A percentile compares a stretch with the other conserved stretches of the same genome.
phyloP scores from a whole-genome alignment of 2,113 vertebrate genomes.

The Chascanopsetta lugubris region DNA sequence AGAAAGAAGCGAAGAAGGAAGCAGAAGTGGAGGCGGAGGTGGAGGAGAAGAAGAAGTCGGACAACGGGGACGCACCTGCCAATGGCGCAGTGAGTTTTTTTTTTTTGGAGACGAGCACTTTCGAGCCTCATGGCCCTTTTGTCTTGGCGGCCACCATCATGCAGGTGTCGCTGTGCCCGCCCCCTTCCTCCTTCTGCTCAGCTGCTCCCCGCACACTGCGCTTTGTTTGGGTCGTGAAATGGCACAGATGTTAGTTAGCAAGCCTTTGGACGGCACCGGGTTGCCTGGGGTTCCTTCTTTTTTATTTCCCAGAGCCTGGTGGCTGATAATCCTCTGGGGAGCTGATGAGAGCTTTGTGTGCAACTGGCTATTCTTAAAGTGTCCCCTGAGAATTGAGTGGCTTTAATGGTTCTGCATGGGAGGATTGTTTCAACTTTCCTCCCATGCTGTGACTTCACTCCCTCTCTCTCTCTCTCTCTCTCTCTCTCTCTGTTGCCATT shows the following conservation, averaged over 20 bases:
- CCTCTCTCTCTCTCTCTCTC: neutral
- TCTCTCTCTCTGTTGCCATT: too few relatives aligned
- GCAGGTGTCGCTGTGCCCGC: constrained; percentile 79
- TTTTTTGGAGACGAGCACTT: constrained; percentile 20
- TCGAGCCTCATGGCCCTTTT: constrained; percentile 77
- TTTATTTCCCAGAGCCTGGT: constrained; percentile 44
- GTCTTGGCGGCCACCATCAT: constrained; percentile 71
- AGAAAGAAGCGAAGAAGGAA: constrained; percentile 86
- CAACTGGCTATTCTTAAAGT: constrained; percentile 23
- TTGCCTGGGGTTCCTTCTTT: neutral
- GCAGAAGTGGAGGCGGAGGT: constrained; percentile 66
- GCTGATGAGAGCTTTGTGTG: constrained; percentile 20
- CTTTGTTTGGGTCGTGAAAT: constrained; percentile 82
- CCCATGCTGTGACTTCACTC: neutral
- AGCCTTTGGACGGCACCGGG: constrained; percentile 35
- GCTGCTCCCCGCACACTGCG: constrained; percentile 51
- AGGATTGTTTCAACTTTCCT: constrained; percentile 32
- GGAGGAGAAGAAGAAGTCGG: constrained; percentile 61
- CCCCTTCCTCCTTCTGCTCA: constrained; percentile 61
- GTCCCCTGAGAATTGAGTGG: constrained; percentile 24
- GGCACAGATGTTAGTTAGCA: constrained; percentile 76
- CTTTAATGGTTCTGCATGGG: constrained; percentile 13
- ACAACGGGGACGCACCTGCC: constrained; percentile 82
- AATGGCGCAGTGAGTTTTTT: constrained; percentile 87
- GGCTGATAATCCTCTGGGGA: constrained; percentile 54